phyloP scores from a whole-genome alignment of 2,888 invertebrate genomes.

The Trichopria drosophilae region DNA sequence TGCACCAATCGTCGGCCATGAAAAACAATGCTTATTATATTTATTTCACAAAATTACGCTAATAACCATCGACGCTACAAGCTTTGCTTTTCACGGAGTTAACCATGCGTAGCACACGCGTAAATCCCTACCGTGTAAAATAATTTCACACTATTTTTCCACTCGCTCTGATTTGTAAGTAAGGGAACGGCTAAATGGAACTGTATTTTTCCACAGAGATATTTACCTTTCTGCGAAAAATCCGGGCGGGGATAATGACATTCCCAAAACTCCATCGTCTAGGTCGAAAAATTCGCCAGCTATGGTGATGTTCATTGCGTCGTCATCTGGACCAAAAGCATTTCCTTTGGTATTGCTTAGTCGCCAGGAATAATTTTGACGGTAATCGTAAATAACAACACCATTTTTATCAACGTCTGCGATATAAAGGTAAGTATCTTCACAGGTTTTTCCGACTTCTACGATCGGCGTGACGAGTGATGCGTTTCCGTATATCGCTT shows the following conservation, averaged over 20 bases:
- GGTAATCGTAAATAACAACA: conserved; percentile 50
- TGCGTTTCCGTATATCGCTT: conserved; percentile 45
- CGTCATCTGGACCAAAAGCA: conserved; percentile 52
- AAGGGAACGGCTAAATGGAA: too few relatives aligned
- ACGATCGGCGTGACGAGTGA: conserved; percentile 54
- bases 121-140: too few relatives aligned
- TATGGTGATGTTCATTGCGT: conserved; percentile 51
- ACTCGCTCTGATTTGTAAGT: too few relatives aligned
- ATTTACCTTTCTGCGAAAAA: conserved; percentile 47
- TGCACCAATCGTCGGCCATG: too few relatives aligned
- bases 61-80: too few relatives aligned
- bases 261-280: conserved; percentile 54
- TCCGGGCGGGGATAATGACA: conserved; percentile 53
- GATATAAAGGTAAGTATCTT: conserved; percentile 52
- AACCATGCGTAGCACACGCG: too few relatives aligned
- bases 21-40: too few relatives aligned
- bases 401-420: conserved; percentile 53
- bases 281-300: conserved; percentile 52
- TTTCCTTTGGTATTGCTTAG: conserved; percentile 53
- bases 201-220: too few relatives aligned
- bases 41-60: too few relatives aligned
- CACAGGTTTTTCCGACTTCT: conserved; percentile 50
- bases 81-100: too few relatives aligned
- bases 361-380: conserved; percentile 50
- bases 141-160: too few relatives aligned